These are phyloP conservation scores for Pycnonotus jocosus DNA, from an alignment of 2,113 vertebrate species.

Conservation along the genomic window DNA sequence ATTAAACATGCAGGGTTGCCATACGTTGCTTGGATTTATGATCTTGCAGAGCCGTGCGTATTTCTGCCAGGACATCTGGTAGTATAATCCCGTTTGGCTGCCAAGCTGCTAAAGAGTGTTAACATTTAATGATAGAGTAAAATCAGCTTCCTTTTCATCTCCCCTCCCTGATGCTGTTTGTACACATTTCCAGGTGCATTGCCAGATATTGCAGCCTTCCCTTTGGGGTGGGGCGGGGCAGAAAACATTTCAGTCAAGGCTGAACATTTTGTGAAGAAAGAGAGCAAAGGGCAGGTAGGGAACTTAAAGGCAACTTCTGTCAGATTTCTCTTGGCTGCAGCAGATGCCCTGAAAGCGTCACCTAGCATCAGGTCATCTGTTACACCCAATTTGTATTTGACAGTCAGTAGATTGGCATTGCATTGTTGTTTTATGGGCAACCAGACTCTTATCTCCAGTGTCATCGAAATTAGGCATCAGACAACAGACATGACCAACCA, in stretches of 20 bases:
- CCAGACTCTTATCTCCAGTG: not conserved
- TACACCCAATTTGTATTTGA: not conserved
- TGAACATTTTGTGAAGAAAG: not conserved
- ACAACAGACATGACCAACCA: not conserved
- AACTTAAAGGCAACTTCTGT: not conserved
- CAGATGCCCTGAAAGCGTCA: not conserved
- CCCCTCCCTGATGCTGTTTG: not conserved
- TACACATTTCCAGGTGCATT: not conserved
- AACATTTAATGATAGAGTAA: conserved; percentile 20
- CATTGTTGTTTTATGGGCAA: not conserved
- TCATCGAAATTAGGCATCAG: not conserved
- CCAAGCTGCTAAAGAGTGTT: conserved; percentile 15
- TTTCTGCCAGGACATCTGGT: conserved; percentile 54
- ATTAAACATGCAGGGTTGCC: not conserved
- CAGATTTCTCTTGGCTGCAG: not conserved
- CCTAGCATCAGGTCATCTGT: not conserved
- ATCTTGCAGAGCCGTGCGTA: not conserved
- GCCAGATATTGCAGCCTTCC: not conserved
- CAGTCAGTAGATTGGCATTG: not conserved
- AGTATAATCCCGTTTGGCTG: not conserved
- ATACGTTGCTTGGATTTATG: conserved; percentile 42
- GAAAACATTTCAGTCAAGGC: not conserved
- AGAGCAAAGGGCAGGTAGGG: not conserved
- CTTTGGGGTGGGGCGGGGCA: not conserved
- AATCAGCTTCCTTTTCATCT: conserved; percentile 14